phyloP scores from a whole-genome alignment of 2,888 invertebrate genomes.

The Leptinotarsa haldemani region DNA sequence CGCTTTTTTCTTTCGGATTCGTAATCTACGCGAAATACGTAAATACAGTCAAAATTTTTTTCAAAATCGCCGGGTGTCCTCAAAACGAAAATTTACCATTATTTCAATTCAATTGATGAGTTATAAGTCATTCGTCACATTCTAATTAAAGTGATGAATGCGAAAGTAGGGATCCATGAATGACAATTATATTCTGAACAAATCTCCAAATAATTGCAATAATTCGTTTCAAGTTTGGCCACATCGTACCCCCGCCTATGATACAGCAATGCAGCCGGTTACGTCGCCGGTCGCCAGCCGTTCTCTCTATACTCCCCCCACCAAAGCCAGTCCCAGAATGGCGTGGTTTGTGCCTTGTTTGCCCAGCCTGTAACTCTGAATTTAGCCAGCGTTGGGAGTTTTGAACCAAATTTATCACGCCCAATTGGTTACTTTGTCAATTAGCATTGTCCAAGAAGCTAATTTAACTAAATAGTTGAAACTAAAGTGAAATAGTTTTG shows the following conservation, averaged over 20 bases:
- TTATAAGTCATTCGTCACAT: no score
- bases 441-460: conserved; percentile 41
- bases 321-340: conserved; percentile 63
- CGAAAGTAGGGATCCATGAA: no score
- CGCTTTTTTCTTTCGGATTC: no score
- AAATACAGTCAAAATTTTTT: no score
- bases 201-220: no score
- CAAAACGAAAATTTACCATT: no score
- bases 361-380: conserved; percentile 63
- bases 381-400: conserved; percentile 52
- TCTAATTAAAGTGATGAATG: no score
- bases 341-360: conserved; percentile 65
- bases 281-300: conserved; percentile 51
- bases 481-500: conserved; percentile 31
- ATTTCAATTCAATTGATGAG: no score
- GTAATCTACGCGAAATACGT: no score
- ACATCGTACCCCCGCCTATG: conserved; percentile 48
- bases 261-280: conserved; percentile 42
- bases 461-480: conserved; percentile 37
- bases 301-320: conserved; percentile 51
- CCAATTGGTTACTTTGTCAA: conserved; percentile 47
- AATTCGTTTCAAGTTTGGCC: neutral
- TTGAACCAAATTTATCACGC: conserved; percentile 48
- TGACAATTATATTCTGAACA: no score
- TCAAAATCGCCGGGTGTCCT: no score